A percentile compares a stretch with the other conserved stretches of the same genome.
These are phyloP conservation scores for Anisognathus igniventris DNA, from an alignment of 2,797 vertebrate genomes.

Conservation along the genomic window DNA sequence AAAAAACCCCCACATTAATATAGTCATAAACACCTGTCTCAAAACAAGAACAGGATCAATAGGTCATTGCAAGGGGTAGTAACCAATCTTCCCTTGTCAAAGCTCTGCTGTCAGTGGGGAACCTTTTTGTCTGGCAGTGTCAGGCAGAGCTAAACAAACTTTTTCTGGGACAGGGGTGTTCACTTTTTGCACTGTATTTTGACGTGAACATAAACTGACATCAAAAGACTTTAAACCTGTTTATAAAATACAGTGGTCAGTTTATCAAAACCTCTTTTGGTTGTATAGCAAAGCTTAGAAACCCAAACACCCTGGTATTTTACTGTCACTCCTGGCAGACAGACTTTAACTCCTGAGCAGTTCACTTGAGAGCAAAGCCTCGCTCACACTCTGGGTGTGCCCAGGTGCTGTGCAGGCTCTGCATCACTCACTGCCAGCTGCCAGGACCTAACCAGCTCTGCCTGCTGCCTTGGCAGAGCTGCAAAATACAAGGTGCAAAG, in stretches of 20 bases:
- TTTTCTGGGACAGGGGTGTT: background rate
- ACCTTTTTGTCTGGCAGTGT: background rate
- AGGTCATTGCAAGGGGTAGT: background rate
- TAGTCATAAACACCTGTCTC: background rate
- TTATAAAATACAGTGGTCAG: background rate
- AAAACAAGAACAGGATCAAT: background rate
- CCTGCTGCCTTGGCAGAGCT: background rate
- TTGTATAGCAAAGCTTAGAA: background rate
- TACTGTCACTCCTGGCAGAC: background rate
- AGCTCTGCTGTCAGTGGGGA: background rate
- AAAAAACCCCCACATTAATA: background rate
- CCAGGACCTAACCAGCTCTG: background rate
- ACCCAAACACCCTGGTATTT: background rate
- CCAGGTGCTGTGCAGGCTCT: background rate
- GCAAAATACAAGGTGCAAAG: background rate
- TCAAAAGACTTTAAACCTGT: background rate
- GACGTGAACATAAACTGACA: background rate
- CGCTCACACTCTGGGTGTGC: background rate
- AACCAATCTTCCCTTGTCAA: background rate
- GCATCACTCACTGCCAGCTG: accelerated
- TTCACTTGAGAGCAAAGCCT: background rate
- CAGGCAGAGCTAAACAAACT: background rate
- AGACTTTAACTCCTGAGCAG: background rate
- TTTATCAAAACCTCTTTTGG: background rate
- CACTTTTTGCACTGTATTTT: background rate